Base-by-base conservation (phyloP, 1,140 invertebrate species). In the Trichomalopsis sarcophagae region DNA sequence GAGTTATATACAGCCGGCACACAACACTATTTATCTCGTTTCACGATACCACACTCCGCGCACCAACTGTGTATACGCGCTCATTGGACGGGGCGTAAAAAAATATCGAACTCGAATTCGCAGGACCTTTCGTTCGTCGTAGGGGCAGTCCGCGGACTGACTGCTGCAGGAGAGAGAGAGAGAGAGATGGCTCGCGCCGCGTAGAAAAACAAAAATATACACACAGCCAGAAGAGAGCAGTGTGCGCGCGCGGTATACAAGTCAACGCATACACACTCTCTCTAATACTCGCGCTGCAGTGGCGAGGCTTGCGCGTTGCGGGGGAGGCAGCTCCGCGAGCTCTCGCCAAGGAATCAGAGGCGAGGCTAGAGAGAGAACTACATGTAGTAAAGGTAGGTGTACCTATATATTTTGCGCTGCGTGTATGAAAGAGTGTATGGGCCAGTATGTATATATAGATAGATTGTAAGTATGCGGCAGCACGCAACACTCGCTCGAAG, bases 401-500 rank as follows among this genome's bases (percentile, higher is more conserved):
- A n/a, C 21, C 17, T 62, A 7, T 62, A 2, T 5, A 17, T 5
- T 14, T 17, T 62, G 17, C 6, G 17, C 47, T 14, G 47, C 14
- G 17, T 62, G 55, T 62, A n/a, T 62, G 7, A 44, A 44, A 44
- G 40, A 44, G 10, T 9, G 40, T 21, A 21, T 55, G 47, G 13
- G 55, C 6, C 6, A 3, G 50, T 55, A 17, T 21, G 17, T 62
- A 55, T 13, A 55, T 13, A 27, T 27, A 27, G 27, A 78, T 44
- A 62, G 17, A 62, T 7, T 62, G 4, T 62, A n/a, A 6, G 23
- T 30, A 55, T n/a, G 78, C 62, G 17, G 62, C 14, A 30, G 30
- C 62, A 76, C 23, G 36, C 44, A 79, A 30, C 85, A 50, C 74
- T 84, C 87, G 79, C 74, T 84, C 73, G 68, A 81, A 87, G 82